A percentile compares a stretch with the other conserved stretches of the same genome.
Evolutionary conservation across 1,140 invertebrate species (phyloP).

Genomic region (Drosophila quadrilineata): DNA sequence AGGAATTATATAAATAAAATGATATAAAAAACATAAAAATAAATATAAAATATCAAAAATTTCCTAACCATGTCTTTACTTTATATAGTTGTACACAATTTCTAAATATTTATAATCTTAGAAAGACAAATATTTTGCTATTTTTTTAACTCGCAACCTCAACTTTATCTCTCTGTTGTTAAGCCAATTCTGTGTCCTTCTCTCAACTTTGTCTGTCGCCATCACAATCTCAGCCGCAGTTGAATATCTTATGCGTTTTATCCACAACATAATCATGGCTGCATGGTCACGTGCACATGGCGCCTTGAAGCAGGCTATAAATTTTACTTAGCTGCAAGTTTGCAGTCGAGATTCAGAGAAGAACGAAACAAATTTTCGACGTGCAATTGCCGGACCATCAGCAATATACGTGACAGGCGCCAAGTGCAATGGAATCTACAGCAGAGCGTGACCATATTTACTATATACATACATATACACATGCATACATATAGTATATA

Average conservation of each 20-base stretch:
- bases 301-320: constrained; percentile 48
- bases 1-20: too few species aligned
- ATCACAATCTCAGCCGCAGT: constrained; percentile 22
- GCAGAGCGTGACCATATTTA: constrained; percentile 30
- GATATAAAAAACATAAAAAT: too few species aligned
- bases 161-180: neutral
- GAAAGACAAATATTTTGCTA: too few species aligned
- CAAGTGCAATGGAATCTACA: constrained; percentile 10
- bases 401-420: constrained; percentile 52
- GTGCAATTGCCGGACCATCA: constrained; percentile 67
- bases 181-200: neutral
- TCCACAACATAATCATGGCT: constrained; percentile 27
- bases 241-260: too few species aligned
- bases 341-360: constrained; percentile 62
- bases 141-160: too few species aligned
- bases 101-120: too few species aligned
- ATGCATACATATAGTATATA: neutral
- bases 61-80: too few species aligned
- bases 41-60: too few species aligned
- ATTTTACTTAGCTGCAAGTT: constrained; percentile 72
- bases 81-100: too few species aligned
- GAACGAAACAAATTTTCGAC: constrained; percentile 51
- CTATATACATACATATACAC: neutral
- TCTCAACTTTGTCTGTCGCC: neutral
- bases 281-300: constrained; percentile 66